Base-by-base conservation (phyloP, 2,113 vertebrate species). In the Scomber scombrus region DNA sequence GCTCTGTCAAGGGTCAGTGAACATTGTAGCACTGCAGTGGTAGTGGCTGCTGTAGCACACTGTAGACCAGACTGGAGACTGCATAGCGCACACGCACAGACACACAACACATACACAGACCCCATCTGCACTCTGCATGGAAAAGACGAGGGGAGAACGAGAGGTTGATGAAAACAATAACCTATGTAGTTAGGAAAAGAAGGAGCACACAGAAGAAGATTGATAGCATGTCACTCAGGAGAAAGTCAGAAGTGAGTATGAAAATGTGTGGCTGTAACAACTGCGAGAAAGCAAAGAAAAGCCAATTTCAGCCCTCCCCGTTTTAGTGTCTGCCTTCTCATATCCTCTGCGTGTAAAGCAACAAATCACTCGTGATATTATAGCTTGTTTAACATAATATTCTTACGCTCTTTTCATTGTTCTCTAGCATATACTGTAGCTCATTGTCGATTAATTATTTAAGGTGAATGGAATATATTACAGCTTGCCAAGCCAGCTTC, bases 1-100 rank as follows among this genome's bases (percentile, higher is more conserved):
- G 4, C 75, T 72, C 34, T 65, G 61, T 82, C 75, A 72, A 47
- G 77, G 79, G 71, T 78, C 77, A 80, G 57, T 80, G 73, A 40
- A 85, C 54, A 46, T 21, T 82, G 46, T 26, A 51, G 61, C 43
- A 52, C 66, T 80, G 75, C 76, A 75, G 73, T 80, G 61, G 64
- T 29, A n/a, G 70, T 21, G 73, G 63, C 71, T 80, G 50, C 66
- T 75, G 21, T 19, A 72, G 65, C 8, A 26, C 10, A 23, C 64
- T 56, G 60, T 47, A 49, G 43, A 64, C 46, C 26, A 55, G 15
- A 55, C 31, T 71, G 71, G 47, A 72, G 31, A 78, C 69, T 79
- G 31, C 10, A 40, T 29, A 71, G 61, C 34, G 13, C 61, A 50
- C 29, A 40, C 26, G 23, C 23, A 49, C 23, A 23, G 60, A 47